Evolutionary conservation across 1,140 invertebrate species (phyloP).

Genomic region (Agrypnia vestita): DNA sequence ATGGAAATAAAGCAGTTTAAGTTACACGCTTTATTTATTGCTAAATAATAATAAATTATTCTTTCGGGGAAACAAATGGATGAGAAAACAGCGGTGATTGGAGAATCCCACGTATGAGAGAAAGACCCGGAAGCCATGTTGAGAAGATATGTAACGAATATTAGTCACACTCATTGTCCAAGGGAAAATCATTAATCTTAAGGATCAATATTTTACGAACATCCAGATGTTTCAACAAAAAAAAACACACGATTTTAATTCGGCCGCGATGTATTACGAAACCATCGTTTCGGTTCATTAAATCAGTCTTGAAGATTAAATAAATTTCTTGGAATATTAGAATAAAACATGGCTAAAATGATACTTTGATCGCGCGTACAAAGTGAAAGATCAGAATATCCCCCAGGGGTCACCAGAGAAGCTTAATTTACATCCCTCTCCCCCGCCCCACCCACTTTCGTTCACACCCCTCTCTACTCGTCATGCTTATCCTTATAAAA

Average conservation of each 20-base stretch:
- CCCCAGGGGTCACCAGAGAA: constrained; percentile 39
- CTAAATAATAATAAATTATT: too few relatives aligned
- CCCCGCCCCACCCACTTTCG: background rate
- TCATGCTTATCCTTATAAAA: constrained; percentile 39
- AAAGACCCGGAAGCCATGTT: background rate
- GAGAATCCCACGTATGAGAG: too few relatives aligned
- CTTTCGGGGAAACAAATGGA: too few relatives aligned
- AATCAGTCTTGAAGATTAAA: constrained; percentile 1
- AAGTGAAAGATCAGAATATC: constrained; percentile 44
- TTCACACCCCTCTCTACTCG: constrained; percentile 25
- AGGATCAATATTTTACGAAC: too few relatives aligned
- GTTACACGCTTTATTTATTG: too few relatives aligned
- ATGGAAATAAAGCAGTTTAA: too few relatives aligned
- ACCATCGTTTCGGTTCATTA: constrained; percentile 17
- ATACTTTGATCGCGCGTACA: constrained; percentile 45
- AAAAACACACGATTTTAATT: background rate
- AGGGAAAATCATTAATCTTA: background rate
- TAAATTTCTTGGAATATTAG: constrained; percentile 29
- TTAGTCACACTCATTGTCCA: background rate
- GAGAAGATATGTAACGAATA: background rate
- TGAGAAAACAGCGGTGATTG: too few relatives aligned
- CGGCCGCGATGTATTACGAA: background rate
- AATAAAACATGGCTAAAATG: constrained; percentile 42
- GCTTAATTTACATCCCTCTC: constrained; percentile 44
- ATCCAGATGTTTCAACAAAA: background rate